Percentiles rank a stretch among this genome's conserved stretches.
These are phyloP conservation scores for Benthosema pterotum DNA, from an alignment of 2,797 vertebrate genomes.

Conservation along the genomic window DNA sequence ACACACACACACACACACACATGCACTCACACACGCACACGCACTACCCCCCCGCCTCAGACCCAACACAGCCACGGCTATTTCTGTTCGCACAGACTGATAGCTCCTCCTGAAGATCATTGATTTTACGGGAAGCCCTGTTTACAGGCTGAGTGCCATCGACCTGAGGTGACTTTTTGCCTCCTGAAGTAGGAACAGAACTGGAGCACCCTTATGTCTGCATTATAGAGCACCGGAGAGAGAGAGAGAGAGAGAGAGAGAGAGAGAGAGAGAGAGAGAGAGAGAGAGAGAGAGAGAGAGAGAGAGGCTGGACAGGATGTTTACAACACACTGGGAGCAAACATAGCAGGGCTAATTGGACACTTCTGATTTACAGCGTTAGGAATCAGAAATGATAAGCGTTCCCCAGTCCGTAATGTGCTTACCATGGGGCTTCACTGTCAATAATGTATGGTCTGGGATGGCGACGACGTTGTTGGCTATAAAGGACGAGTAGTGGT, in stretches of 20 bases:
- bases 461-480: not conserved
- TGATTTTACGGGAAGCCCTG: constrained; percentile 99
- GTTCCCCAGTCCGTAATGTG: constrained; percentile 18
- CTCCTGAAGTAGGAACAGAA: constrained; percentile 91
- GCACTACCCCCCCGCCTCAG: constrained; percentile 59
- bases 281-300: constrained; percentile 38
- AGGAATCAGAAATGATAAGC: constrained; percentile 34
- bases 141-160: constrained; percentile 99
- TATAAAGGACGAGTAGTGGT: not conserved
- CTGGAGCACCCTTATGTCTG: constrained; percentile 78
- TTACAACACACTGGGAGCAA: constrained; percentile 54
- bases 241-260: constrained; percentile 52
- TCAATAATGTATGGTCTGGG: not conserved
- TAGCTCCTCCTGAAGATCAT: constrained; percentile 97
- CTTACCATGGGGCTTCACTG: constrained; percentile 12
- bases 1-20: too few species aligned
- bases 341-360: constrained; percentile 48
- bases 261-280: constrained; percentile 30
- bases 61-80: constrained; percentile 83
- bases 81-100: constrained; percentile 88
- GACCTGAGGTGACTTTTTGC: constrained; percentile 99
- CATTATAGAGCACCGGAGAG: constrained; percentile 80
- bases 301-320: constrained; percentile 64
- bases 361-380: constrained; percentile 40
- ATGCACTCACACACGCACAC: constrained; percentile 64